phyloP scores from a whole-genome alignment of 2,113 vertebrate species.

The Eurypyga helias region DNA sequence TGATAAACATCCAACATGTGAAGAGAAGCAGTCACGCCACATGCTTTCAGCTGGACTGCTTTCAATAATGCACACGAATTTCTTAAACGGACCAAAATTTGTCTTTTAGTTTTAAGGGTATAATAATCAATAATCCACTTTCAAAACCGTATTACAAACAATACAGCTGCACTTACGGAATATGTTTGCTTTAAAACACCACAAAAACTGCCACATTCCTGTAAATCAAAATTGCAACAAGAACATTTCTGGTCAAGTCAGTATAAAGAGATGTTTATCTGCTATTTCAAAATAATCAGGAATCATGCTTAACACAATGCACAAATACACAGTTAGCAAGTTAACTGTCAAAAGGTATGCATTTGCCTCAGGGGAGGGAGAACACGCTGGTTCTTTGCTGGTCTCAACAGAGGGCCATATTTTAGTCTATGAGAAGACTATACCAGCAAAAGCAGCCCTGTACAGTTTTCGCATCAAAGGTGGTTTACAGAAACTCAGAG shows the following conservation, averaged over 20 bases:
- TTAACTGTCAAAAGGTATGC: neutral
- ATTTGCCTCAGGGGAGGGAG: neutral
- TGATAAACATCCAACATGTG: neutral
- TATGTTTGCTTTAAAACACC: neutral
- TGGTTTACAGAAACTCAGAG: neutral
- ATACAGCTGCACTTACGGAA: neutral
- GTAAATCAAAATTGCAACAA: neutral
- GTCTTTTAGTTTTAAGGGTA: neutral
- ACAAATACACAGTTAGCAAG: neutral
- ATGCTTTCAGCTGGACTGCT: neutral
- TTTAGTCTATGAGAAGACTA: neutral
- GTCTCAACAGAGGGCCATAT: neutral
- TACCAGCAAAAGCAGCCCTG: neutral
- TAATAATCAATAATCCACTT: neutral
- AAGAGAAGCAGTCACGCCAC: neutral
- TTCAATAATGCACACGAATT: neutral
- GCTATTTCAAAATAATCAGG: neutral
- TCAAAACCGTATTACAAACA: neutral
- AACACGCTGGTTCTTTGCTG: neutral
- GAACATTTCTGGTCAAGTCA: neutral
- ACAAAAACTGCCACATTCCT: neutral
- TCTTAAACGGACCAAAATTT: neutral
- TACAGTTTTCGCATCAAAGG: neutral
- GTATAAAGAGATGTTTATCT: neutral
- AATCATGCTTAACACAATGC: neutral